Conservation (phyloP, 2,888 invertebrate genomes). For the Patella pellucida region DNA sequence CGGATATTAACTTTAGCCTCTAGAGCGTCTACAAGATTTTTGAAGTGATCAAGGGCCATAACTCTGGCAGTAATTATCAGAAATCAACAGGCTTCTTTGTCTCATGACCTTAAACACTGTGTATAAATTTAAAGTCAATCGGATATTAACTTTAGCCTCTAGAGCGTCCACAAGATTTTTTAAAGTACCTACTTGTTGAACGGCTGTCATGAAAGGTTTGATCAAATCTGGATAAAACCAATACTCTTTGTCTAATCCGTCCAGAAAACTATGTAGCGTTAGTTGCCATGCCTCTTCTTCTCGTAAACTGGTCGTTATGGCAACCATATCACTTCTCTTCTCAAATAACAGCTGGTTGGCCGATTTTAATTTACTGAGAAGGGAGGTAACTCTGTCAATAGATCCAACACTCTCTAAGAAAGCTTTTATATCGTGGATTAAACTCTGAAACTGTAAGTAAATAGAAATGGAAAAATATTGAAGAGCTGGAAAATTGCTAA, state of each 20-base stretch:
- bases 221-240: conserved; percentile 85
- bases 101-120: too few relatives aligned
- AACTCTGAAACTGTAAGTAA: conserved; percentile 43
- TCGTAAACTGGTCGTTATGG: conserved; percentile 36
- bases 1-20: too few relatives aligned
- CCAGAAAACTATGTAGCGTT: conserved; percentile 49
- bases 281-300: conserved; percentile 60
- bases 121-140: too few relatives aligned
- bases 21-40: too few relatives aligned
- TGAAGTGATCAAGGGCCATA: too few relatives aligned
- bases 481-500: conserved; percentile 5
- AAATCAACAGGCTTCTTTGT: too few relatives aligned
- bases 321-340: conserved; percentile 16
- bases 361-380: conserved; percentile 41
- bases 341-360: conserved; percentile 13
- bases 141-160: too few relatives aligned
- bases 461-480: background rate
- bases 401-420: conserved; percentile 48
- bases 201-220: conserved; percentile 79
- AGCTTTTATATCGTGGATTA: conserved; percentile 49
- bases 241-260: conserved; percentile 55
- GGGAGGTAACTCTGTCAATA: conserved; percentile 30
- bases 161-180: too few relatives aligned
- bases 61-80: too few relatives aligned
- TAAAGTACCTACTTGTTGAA: conserved; percentile 77